phyloP scores from a whole-genome alignment of 2,888 invertebrate species.

The Mechanitis messenoides region DNA sequence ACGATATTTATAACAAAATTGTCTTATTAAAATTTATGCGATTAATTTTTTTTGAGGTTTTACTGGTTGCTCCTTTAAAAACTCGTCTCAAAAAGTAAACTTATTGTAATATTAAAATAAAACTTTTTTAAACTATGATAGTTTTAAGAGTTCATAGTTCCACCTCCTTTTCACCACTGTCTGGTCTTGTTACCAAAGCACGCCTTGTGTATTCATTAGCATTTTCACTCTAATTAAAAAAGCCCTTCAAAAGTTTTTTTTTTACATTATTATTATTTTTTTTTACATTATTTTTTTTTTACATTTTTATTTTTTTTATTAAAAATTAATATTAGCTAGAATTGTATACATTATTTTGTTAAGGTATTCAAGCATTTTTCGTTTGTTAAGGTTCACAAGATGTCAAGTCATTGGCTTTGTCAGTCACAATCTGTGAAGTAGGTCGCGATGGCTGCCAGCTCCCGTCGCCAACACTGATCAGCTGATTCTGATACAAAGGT shows the following conservation, averaged over 20 bases:
- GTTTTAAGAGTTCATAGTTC: slow-evolving; percentile 6
- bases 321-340: too few species aligned
- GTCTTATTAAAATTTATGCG: too few species aligned
- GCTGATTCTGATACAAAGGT: slow-evolving; percentile 69
- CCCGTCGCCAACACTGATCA: slow-evolving; percentile 42
- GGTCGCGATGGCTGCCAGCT: slow-evolving; percentile 38
- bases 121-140: background rate
- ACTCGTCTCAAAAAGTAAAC: too few species aligned
- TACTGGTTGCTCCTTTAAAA: too few species aligned
- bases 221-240: slow-evolving; percentile 29
- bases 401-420: slow-evolving; percentile 5
- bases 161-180: slow-evolving; percentile 9
- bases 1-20: too few species aligned
- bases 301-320: too few species aligned
- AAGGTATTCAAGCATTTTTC: too few species aligned
- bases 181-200: slow-evolving; percentile 24
- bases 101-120: too few species aligned
- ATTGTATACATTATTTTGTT: too few species aligned
- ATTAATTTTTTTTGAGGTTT: too few species aligned
- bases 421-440: slow-evolving; percentile 31
- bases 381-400: background rate
- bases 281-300: too few species aligned
- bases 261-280: background rate
- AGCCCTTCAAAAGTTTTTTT: slow-evolving; percentile 8
- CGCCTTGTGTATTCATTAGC: slow-evolving; percentile 24